These are phyloP conservation scores for Chelonoidis abingdonii DNA, from an alignment of 2,113 vertebrate species.

Conservation along the genomic window DNA sequence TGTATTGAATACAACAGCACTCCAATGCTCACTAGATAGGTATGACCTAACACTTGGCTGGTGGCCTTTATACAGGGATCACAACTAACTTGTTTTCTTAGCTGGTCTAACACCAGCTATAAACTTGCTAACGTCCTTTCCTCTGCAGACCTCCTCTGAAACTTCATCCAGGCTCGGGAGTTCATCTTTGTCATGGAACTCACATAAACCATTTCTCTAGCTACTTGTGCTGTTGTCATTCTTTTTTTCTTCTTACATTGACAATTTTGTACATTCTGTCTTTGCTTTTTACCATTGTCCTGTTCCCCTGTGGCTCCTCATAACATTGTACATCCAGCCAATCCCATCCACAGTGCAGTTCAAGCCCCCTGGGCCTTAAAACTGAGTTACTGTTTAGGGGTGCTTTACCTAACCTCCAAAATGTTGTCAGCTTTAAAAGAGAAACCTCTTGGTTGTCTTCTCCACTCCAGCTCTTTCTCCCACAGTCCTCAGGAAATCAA, in stretches of 20 bases:
- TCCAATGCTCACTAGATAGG: not conserved
- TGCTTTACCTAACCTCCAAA: not conserved
- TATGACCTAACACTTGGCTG: not conserved
- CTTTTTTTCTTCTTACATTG: not conserved
- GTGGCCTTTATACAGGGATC: not conserved
- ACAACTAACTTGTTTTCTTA: accelerated
- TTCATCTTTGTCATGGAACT: not conserved
- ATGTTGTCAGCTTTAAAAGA: not conserved
- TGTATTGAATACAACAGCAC: not conserved
- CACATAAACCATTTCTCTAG: not conserved
- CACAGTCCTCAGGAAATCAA: not conserved
- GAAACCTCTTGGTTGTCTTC: not conserved
- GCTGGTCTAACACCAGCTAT: not conserved
- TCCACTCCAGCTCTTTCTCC: not conserved
- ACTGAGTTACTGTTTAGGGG: not conserved
- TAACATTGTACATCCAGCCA: not conserved
- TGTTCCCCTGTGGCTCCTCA: not conserved
- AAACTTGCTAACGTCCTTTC: not conserved
- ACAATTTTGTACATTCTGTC: not conserved
- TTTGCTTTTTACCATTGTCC: not conserved
- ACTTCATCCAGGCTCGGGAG: accelerated
- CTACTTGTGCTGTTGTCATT: not conserved
- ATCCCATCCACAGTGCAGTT: not conserved
- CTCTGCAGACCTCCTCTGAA: not conserved
- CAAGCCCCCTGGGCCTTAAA: not conserved